Conservation (phyloP, 1,140 invertebrate genomes). For the Penaeus vannamei region DNA sequence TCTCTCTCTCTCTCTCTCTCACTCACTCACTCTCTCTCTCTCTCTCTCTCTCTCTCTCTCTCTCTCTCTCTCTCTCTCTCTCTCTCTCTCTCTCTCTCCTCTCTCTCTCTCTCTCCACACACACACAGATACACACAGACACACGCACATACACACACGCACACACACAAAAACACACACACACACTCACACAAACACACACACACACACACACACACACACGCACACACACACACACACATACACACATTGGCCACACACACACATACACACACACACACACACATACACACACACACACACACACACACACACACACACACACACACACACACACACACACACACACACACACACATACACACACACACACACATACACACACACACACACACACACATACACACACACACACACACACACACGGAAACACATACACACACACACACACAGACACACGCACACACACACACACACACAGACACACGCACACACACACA, state of each 20-base stretch:
- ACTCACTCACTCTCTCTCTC: no score
- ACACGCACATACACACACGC: no score
- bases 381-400: background rate
- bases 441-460: constrained; percentile 30
- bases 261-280: no score
- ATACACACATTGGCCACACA: no score
- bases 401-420: no score
- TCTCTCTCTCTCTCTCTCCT: no score
- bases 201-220: constrained; percentile 8
- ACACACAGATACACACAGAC: no score
- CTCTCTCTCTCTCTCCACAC: no score
- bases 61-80: no score
- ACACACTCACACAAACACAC: constrained; percentile 4
- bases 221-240: background rate
- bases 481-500: background rate
- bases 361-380: background rate
- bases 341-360: no score
- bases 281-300: background rate
- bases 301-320: constrained; percentile 12
- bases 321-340: background rate
- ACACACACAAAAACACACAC: constrained; percentile 14
- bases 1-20: no score
- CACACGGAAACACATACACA: constrained; percentile 6
- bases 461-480: constrained; percentile 13
- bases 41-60: no score